Evolutionary conservation across 1,140 invertebrate species (phyloP).

Genomic region (Spodoptera frugiperda): DNA sequence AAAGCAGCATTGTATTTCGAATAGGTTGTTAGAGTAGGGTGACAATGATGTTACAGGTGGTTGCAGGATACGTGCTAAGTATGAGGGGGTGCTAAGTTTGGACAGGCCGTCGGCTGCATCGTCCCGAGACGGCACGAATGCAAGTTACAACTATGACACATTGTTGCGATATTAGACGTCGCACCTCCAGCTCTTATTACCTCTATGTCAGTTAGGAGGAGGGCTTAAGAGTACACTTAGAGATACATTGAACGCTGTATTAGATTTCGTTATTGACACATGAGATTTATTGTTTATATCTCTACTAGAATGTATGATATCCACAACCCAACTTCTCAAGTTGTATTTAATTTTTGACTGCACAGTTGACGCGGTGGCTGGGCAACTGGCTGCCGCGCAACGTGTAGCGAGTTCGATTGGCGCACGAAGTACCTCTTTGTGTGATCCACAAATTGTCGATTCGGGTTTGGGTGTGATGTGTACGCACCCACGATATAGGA

Average conservation of each 20-base stretch:
- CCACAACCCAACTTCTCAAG: too few species aligned
- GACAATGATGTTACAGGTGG: constrained; percentile 37
- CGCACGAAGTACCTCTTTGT: too few species aligned
- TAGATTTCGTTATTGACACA: background rate
- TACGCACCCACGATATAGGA: too few species aligned
- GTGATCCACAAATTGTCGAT: too few species aligned
- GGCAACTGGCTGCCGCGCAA: too few species aligned
- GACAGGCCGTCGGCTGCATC: constrained; percentile 57
- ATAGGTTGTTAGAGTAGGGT: constrained; percentile 9
- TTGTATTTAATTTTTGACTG: too few species aligned
- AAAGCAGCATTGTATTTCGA: constrained; percentile 49
- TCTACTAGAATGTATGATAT: too few species aligned
- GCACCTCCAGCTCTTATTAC: constrained; percentile 33
- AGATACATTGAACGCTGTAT: background rate
- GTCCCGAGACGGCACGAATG: constrained; percentile 47
- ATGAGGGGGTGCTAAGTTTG: constrained; percentile 66
- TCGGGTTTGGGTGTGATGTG: too few species aligned
- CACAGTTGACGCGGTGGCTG: too few species aligned
- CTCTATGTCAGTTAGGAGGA: constrained; percentile 15
- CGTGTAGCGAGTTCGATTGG: too few species aligned
- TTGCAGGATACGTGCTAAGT: constrained; percentile 59
- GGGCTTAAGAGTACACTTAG: background rate
- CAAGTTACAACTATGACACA: constrained; percentile 45
- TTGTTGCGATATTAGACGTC: constrained; percentile 44
- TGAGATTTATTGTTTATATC: too few species aligned